phyloP scores from a whole-genome alignment of 2,888 invertebrate species.

The Callimorpha dominula region DNA sequence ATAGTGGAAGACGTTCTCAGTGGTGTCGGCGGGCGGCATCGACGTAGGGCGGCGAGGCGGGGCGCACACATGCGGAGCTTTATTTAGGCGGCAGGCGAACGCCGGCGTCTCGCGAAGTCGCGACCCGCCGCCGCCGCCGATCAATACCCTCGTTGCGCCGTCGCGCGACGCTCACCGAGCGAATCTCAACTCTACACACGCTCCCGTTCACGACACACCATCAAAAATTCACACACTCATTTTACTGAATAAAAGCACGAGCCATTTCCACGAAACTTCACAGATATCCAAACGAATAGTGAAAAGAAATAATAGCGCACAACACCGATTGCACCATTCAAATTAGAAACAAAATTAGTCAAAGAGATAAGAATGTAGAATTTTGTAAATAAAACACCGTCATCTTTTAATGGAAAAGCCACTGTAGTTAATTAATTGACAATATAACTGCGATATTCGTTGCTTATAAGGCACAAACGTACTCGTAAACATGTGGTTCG shows the following conservation, averaged over 20 bases:
- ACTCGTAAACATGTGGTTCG: slow-evolving; percentile 72
- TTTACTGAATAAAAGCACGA: slow-evolving; percentile 74
- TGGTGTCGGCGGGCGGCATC: slow-evolving; percentile 54
- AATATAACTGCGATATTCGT: slow-evolving; percentile 21
- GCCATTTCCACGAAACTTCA: slow-evolving; percentile 42
- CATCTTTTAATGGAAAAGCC: slow-evolving; percentile 21
- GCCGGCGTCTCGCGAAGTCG: slow-evolving; percentile 84
- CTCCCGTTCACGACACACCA: slow-evolving; percentile 79
- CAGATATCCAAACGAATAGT: slow-evolving; percentile 45
- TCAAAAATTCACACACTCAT: slow-evolving; percentile 85
- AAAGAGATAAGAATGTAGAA: slow-evolving; percentile 9
- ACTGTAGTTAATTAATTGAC: slow-evolving; percentile 31
- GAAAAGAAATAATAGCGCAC: slow-evolving; percentile 32
- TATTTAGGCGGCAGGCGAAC: slow-evolving; percentile 84
- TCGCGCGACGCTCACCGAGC: slow-evolving; percentile 77
- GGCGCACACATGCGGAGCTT: slow-evolving; percentile 83
- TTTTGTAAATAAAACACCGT: slow-evolving; percentile 17
- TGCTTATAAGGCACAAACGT: slow-evolving; percentile 46
- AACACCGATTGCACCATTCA: slow-evolving; percentile 35
- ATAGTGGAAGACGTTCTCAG: slow-evolving; percentile 47
- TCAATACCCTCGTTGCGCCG: slow-evolving; percentile 86
- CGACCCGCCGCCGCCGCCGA: slow-evolving; percentile 79
- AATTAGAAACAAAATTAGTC: slow-evolving; percentile 17
- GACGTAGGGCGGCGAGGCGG: slow-evolving; percentile 75
- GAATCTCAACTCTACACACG: slow-evolving; percentile 79